Evolutionary conservation across 2,797 vertebrate genomes (phyloP).

Genomic region (Pygocentrus nattereri): DNA sequence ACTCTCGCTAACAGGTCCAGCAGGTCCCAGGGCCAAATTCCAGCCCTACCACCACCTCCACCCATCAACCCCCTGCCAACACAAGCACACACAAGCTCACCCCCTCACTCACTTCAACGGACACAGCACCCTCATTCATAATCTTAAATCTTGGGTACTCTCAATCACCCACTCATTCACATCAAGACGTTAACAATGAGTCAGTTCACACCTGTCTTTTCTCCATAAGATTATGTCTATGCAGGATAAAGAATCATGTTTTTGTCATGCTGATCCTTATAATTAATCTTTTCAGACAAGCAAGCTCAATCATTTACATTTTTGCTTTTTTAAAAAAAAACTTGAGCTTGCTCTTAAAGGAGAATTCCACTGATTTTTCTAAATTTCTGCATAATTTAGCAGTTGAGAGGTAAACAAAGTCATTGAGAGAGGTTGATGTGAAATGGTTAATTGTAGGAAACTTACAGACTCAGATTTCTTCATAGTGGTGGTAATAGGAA

Average conservation of each 20-base stretch:
- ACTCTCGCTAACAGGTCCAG: background rate
- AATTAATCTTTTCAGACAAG: background rate
- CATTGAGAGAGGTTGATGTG: too few species aligned
- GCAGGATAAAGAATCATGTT: background rate
- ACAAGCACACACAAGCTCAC: background rate
- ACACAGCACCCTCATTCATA: background rate
- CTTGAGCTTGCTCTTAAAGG: too few species aligned
- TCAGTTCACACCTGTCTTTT: background rate
- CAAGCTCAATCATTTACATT: too few species aligned
- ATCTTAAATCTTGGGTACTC: background rate
- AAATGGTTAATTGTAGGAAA: too few species aligned
- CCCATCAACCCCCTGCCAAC: background rate
- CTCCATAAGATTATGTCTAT: background rate
- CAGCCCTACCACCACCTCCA: background rate
- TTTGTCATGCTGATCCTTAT: background rate
- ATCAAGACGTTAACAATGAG: background rate
- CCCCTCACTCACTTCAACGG: background rate
- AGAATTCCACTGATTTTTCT: too few species aligned
- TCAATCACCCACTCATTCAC: background rate
- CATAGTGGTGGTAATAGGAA: too few species aligned
- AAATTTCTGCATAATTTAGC: too few species aligned
- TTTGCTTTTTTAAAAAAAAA: too few species aligned
- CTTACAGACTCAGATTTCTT: too few species aligned
- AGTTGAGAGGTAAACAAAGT: too few species aligned
- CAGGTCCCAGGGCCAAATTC: background rate